Evolutionary conservation across 1,140 invertebrate genomes (phyloP).

Genomic region (Paramacrobiotus metropolitanus): DNA sequence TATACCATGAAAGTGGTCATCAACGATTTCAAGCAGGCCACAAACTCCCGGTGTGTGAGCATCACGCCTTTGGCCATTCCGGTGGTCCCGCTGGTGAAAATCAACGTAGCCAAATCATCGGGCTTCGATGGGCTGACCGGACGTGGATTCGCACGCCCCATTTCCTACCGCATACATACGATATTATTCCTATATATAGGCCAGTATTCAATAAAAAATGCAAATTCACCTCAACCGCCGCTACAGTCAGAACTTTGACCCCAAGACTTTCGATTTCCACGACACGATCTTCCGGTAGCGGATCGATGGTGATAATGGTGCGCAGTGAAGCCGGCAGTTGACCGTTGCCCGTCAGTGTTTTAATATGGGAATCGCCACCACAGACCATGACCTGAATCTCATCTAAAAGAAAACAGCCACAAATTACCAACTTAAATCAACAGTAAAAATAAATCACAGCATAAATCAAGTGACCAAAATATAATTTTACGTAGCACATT

Average conservation of each 20-base stretch:
- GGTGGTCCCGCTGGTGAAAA: conserved; percentile 39
- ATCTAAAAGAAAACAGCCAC: too few species aligned
- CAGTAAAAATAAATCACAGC: too few species aligned
- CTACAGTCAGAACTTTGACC: not conserved
- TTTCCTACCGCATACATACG: not conserved
- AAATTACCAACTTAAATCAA: too few species aligned
- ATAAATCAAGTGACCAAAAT: too few species aligned
- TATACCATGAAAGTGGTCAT: too few species aligned
- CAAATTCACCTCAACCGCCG: not conserved
- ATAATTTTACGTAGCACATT: too few species aligned
- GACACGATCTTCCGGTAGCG: not conserved
- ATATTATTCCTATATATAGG: not conserved
- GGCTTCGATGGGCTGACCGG: not conserved
- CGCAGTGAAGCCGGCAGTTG: not conserved
- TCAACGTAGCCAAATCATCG: not conserved
- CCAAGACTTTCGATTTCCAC: not conserved
- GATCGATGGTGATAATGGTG: not conserved
- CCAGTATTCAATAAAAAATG: not conserved
- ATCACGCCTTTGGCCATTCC: conserved; percentile 76
- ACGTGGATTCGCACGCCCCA: not conserved
- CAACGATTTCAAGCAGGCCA: not conserved
- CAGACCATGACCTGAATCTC: not conserved
- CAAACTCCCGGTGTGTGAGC: conserved; percentile 66
- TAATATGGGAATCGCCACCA: not conserved
- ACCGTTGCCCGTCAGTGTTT: not conserved